Percentiles rank a stretch among this genome's conserved stretches.
These are phyloP conservation scores for Sipha flava DNA, from an alignment of 1,140 invertebrate species.

Conservation along the genomic window DNA sequence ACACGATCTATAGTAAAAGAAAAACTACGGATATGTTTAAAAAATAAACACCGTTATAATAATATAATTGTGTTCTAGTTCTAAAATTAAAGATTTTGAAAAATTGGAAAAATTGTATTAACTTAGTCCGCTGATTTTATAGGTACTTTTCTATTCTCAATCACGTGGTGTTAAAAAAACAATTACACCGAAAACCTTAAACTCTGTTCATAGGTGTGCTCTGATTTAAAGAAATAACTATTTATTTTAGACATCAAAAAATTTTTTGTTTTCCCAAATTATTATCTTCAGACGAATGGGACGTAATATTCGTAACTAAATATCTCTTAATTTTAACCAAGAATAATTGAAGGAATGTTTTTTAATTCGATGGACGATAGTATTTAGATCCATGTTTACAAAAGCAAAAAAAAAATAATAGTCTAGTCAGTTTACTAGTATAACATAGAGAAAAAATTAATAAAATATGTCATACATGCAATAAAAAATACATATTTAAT, in stretches of 20 bases:
- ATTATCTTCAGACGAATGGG: background rate
- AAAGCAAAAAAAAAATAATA: too few species aligned
- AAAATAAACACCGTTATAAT: background rate
- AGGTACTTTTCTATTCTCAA: background rate
- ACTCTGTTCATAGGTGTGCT: background rate
- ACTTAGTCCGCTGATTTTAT: too few species aligned
- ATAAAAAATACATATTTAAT: too few species aligned
- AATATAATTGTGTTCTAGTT: background rate
- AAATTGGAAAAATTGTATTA: background rate
- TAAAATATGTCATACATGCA: too few species aligned
- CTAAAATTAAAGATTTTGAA: background rate
- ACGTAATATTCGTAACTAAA: background rate
- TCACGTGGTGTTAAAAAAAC: background rate
- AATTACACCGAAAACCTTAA: background rate
- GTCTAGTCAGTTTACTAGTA: too few species aligned
- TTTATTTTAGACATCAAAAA: background rate
- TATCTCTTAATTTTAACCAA: background rate
- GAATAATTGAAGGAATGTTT: background rate
- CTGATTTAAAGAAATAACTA: constrained; percentile 18
- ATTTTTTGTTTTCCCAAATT: background rate
- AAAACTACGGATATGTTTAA: too few species aligned
- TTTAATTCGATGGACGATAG: background rate
- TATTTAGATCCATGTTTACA: too few species aligned
- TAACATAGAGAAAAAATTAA: too few species aligned
- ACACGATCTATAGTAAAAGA: too few species aligned